phyloP scores from a whole-genome alignment of 2,797 vertebrate species.

The Chrosomus eos region DNA sequence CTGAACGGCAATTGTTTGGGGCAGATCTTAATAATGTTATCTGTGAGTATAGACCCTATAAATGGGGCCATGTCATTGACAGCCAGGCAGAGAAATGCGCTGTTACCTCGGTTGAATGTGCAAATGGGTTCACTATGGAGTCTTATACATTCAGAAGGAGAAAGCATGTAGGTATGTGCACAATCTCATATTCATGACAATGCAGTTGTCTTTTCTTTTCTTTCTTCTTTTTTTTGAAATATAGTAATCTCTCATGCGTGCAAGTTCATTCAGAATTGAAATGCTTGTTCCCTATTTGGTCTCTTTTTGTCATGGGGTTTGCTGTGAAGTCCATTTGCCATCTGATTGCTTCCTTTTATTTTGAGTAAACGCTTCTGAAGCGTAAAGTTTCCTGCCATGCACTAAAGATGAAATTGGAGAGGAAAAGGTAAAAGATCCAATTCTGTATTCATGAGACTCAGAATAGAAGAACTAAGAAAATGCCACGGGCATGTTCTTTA shows the following conservation, averaged over 20 bases:
- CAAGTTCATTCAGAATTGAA: background rate
- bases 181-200: constrained; percentile 51
- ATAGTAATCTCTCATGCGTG: constrained; percentile 17
- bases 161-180: constrained; percentile 80
- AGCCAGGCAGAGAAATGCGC: constrained; percentile 53
- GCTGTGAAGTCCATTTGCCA: background rate
- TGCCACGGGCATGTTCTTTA: background rate
- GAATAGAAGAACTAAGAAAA: background rate
- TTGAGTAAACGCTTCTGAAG: background rate
- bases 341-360: background rate
- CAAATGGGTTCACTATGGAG: constrained; percentile 77
- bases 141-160: constrained; percentile 74
- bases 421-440: background rate
- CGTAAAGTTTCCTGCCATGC: background rate
- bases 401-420: background rate
- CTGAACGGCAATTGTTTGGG: constrained; percentile 67
- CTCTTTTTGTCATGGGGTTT: background rate
- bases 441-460: constrained; percentile 4
- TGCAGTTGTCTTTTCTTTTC: background rate
- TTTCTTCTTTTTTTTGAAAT: background rate
- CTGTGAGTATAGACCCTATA: constrained; percentile 71
- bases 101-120: constrained; percentile 63
- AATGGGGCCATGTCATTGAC: constrained; percentile 68
- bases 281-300: background rate
- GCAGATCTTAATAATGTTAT: constrained; percentile 75